Percentiles rank a stretch among this genome's conserved stretches.
Evolutionary conservation across 2,888 invertebrate species (phyloP).

Genomic region (Drosophila mayaguana): DNA sequence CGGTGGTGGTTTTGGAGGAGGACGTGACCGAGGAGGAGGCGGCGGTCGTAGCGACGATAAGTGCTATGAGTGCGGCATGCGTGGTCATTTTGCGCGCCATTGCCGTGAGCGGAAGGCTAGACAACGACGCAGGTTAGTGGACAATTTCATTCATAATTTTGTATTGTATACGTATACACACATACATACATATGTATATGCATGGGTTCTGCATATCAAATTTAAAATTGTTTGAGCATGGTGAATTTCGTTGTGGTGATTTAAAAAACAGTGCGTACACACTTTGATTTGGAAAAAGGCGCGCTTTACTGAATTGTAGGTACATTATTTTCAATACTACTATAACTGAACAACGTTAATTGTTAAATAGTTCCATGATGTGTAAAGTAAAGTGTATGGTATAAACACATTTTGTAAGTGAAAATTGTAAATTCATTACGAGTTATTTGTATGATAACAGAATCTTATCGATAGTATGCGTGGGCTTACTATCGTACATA

Average conservation of each 20-base stretch:
- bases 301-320: conserved; percentile 2
- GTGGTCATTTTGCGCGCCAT: conserved; percentile 97
- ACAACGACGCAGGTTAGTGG: conserved; percentile 86
- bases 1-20: conserved; percentile 87
- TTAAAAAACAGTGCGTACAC: conserved; percentile 43
- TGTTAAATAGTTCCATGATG: not conserved
- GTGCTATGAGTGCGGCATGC: conserved; percentile 97
- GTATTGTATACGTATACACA: conserved; percentile 36
- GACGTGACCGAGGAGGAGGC: conserved; percentile 83
- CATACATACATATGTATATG: conserved; percentile 16
- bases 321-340: not conserved
- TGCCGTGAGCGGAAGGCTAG: conserved; percentile 89
- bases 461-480: conserved; percentile 38
- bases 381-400: not conserved
- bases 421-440: not conserved
- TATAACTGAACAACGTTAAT: not conserved
- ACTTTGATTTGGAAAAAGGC: conserved; percentile 29
- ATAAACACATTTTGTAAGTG: not conserved
- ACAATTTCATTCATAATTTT: conserved; percentile 62
- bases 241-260: conserved; percentile 49
- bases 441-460: not conserved
- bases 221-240: conserved; percentile 61
- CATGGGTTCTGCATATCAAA: conserved; percentile 36
- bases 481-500: conserved; percentile 7
- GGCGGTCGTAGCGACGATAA: conserved; percentile 89